Evolutionary conservation across 2,113 vertebrate genomes (phyloP).

Genomic region (Myxocyprinus asiaticus): DNA sequence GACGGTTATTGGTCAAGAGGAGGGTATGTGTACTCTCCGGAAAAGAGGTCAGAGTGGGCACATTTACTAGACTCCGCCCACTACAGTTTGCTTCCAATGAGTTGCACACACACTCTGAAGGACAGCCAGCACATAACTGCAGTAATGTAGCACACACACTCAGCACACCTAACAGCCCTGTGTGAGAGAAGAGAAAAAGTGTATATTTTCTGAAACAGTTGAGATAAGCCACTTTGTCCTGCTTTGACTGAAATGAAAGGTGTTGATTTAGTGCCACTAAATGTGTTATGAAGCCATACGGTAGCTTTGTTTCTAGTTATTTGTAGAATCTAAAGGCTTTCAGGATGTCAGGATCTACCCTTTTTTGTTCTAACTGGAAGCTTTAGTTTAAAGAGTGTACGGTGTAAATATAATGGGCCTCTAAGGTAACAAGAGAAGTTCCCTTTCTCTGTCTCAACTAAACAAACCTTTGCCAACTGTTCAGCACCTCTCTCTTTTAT

Average conservation of each 20-base stretch:
- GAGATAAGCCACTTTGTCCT: background rate
- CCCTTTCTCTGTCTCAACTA: too few relatives aligned
- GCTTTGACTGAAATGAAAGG: slow-evolving; percentile 10
- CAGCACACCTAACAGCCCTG: slow-evolving; percentile 84
- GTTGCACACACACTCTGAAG: slow-evolving; percentile 87
- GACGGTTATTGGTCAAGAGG: slow-evolving; percentile 92
- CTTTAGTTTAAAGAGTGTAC: too few relatives aligned
- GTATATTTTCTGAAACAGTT: background rate
- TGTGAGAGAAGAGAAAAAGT: slow-evolving; percentile 13
- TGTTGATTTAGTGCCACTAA: slow-evolving; percentile 24
- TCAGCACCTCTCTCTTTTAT: background rate
- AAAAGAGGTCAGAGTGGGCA: slow-evolving; percentile 84
- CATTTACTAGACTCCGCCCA: slow-evolving; percentile 82
- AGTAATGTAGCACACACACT: slow-evolving; percentile 73
- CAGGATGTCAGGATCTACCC: too few relatives aligned
- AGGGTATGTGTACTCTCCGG: slow-evolving; percentile 85
- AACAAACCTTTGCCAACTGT: too few relatives aligned
- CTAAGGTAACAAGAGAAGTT: too few relatives aligned
- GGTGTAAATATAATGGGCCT: too few relatives aligned
- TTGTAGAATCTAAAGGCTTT: too few relatives aligned
- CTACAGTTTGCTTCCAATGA: slow-evolving; percentile 87
- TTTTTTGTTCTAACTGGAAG: too few relatives aligned
- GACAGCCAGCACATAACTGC: slow-evolving; percentile 79
- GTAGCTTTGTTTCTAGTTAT: too few relatives aligned
- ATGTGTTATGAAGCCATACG: too few relatives aligned